phyloP scores from a whole-genome alignment of 2,113 vertebrate genomes.

The Oreamnos americanus region DNA sequence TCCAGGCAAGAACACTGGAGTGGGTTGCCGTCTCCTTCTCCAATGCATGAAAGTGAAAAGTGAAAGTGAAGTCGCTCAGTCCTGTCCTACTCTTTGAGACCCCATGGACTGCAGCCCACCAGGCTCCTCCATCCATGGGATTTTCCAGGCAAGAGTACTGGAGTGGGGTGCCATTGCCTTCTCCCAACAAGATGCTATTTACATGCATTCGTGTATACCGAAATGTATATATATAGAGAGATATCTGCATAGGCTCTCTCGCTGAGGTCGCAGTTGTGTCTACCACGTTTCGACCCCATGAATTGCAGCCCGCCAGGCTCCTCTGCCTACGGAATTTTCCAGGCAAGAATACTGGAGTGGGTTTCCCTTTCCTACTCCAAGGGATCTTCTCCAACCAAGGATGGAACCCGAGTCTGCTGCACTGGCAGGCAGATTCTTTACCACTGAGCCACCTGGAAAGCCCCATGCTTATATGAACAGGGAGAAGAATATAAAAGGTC shows the following conservation, averaged over 20 bases:
- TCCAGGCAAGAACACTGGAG: too few species aligned
- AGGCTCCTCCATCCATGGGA: too few species aligned
- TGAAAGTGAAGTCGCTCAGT: too few species aligned
- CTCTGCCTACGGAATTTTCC: background rate
- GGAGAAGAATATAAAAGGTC: background rate
- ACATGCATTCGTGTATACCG: background rate
- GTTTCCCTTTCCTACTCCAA: background rate
- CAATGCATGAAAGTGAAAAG: too few species aligned
- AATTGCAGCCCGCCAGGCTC: background rate
- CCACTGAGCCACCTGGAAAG: background rate
- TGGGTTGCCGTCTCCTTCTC: too few species aligned
- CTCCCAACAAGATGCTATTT: background rate
- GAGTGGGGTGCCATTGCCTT: too few species aligned
- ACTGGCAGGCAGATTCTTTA: background rate
- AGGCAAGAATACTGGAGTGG: background rate
- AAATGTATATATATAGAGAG: background rate
- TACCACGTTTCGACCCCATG: background rate
- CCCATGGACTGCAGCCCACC: too few species aligned
- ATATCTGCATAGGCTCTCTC: background rate
- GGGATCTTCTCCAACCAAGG: background rate
- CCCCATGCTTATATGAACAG: background rate
- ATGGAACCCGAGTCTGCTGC: background rate
- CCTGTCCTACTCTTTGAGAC: rapidly evolving
- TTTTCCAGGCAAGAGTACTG: too few species aligned
- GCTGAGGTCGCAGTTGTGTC: background rate